phyloP scores from a whole-genome alignment of 2,797 vertebrate genomes.

The Meriones psammophilus region DNA sequence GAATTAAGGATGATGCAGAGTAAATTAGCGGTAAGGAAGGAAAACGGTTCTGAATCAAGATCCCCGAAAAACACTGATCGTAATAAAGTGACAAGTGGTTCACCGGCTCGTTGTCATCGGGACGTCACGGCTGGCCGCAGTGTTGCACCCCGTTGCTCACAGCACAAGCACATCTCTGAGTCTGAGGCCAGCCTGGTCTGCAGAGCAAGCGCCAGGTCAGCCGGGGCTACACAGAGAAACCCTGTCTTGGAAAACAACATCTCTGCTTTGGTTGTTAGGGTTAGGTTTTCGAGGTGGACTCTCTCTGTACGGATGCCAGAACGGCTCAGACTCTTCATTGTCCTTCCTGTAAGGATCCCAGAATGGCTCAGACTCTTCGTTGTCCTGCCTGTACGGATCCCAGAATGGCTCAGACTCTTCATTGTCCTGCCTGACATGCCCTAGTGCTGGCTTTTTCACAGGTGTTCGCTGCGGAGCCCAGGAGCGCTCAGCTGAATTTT shows the following conservation, averaged over 20 bases:
- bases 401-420: background rate
- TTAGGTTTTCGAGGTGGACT: background rate
- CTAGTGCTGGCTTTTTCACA: too few relatives aligned
- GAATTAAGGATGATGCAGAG: background rate
- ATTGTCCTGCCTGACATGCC: background rate
- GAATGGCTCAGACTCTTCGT: background rate
- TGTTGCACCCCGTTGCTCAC: background rate
- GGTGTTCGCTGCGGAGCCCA: background rate
- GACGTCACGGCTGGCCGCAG: background rate
- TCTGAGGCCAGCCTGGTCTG: background rate
- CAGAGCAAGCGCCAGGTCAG: too few relatives aligned
- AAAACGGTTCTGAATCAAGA: conserved; percentile 26
- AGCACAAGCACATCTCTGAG: background rate
- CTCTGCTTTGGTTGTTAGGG: background rate
- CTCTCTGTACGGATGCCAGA: background rate
- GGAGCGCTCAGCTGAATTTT: background rate
- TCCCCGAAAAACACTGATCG: background rate
- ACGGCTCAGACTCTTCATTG: too few relatives aligned
- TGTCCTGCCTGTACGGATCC: background rate
- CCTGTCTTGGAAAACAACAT: too few relatives aligned
- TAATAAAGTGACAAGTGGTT: background rate
- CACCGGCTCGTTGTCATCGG: too few relatives aligned
- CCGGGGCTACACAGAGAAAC: too few relatives aligned
- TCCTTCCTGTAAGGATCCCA: background rate
- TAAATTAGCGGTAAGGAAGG: background rate